Percentiles rank a stretch among this genome's conserved stretches.
phyloP scores from a whole-genome alignment of 1,140 invertebrate genomes.

The Bombus terrestris region DNA sequence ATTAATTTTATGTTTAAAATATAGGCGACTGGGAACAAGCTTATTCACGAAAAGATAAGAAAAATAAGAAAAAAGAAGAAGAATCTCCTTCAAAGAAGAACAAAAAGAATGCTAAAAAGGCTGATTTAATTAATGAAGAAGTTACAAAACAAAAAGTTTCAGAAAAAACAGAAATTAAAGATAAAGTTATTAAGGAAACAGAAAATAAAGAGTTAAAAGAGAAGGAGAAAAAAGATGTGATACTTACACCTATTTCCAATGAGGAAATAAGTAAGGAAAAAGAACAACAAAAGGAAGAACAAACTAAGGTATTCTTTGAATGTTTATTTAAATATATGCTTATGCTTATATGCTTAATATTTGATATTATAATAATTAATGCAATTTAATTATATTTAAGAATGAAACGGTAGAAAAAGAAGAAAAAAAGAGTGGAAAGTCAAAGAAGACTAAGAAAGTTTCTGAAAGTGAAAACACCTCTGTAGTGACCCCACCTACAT shows the following conservation, averaged over 20 bases:
- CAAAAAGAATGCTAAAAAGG: conserved; percentile 78
- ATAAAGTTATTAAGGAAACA: conserved; percentile 82
- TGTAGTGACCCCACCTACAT: conserved; percentile 31
- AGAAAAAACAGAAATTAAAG: conserved; percentile 80
- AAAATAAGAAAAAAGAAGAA: conserved; percentile 85
- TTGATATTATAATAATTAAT: conserved; percentile 23
- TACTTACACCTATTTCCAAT: conserved; percentile 74
- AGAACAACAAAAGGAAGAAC: conserved; percentile 77
- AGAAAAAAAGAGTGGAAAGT: conserved; percentile 73
- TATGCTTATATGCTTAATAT: neutral
- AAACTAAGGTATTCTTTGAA: conserved; percentile 69
- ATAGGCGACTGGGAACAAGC: conserved; percentile 88
- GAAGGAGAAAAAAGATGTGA: conserved; percentile 78
- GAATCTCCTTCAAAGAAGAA: conserved; percentile 82
- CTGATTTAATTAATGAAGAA: conserved; percentile 75
- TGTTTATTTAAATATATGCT: neutral
- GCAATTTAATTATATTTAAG: conserved; percentile 42
- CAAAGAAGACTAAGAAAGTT: conserved; percentile 81
- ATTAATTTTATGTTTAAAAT: conserved; percentile 49
- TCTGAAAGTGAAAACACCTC: conserved; percentile 74
- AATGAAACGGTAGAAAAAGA: conserved; percentile 68
- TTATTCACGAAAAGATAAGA: conserved; percentile 86
- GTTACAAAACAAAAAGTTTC: conserved; percentile 77
- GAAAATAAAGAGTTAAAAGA: conserved; percentile 83
- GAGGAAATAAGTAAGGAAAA: conserved; percentile 72